Evolutionary conservation across 2,797 vertebrate species (phyloP).

Genomic region (Rhinophrynus dorsalis): DNA sequence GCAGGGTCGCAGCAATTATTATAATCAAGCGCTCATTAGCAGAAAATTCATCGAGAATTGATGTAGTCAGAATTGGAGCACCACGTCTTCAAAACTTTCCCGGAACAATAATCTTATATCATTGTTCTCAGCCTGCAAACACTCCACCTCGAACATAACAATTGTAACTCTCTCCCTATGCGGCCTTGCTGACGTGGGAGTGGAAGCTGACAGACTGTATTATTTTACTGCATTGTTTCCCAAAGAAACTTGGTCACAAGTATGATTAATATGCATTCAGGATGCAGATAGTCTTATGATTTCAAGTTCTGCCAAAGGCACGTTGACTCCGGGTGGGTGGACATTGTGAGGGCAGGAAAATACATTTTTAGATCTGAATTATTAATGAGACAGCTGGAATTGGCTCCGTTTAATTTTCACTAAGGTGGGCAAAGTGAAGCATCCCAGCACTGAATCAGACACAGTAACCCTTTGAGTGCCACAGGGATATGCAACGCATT

Average conservation of each 20-base stretch:
- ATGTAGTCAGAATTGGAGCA: constrained; percentile 17
- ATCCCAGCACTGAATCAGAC: too few relatives aligned
- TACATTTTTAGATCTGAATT: too few relatives aligned
- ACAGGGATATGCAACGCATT: too few relatives aligned
- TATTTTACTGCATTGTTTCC: background rate
- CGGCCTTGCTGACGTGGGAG: constrained; percentile 27
- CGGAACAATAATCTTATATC: constrained; percentile 13
- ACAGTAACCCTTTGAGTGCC: too few relatives aligned
- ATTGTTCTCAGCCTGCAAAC: constrained; percentile 35
- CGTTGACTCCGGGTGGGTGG: background rate
- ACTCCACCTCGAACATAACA: constrained; percentile 22
- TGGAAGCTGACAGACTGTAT: constrained; percentile 19
- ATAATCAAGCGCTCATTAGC: constrained; percentile 42
- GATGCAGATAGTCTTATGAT: background rate
- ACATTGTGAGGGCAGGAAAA: background rate
- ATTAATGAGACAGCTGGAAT: too few relatives aligned
- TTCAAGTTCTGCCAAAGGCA: background rate
- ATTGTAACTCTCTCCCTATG: background rate
- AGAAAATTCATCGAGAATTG: constrained; percentile 16
- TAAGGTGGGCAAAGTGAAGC: too few relatives aligned
- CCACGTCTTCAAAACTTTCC: constrained; percentile 9
- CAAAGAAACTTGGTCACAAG: constrained; percentile 19
- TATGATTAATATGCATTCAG: constrained; percentile 16
- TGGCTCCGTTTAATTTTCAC: too few relatives aligned
- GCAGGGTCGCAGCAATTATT: constrained; percentile 32